Conservation (phyloP, 2,888 invertebrate genomes). For the Hymenopus coronatus region DNA sequence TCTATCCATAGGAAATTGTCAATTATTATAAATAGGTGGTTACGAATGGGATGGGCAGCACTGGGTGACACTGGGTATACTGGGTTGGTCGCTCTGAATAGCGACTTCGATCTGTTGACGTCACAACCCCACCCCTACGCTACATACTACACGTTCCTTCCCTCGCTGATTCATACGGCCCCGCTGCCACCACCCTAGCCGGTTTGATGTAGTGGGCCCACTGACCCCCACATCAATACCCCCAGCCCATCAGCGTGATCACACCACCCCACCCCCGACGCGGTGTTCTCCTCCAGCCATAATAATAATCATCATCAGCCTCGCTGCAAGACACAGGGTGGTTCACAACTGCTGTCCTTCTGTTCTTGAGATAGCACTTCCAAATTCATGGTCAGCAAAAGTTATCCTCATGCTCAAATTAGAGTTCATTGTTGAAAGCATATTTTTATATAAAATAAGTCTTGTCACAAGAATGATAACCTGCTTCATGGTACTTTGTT, state of each 20-base stretch:
- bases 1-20: not conserved
- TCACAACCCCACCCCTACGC: not conserved
- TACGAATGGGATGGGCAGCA: not conserved
- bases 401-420: too few relatives aligned
- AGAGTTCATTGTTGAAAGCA: too few relatives aligned
- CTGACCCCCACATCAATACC: constrained; percentile 15
- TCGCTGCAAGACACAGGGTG: not conserved
- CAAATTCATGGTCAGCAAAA: too few relatives aligned
- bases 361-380: not conserved
- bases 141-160: not conserved
- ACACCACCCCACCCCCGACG: not conserved
- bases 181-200: not conserved
- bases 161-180: not conserved
- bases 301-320: not conserved
- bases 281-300: not conserved
- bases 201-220: constrained; percentile 20
- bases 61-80: not conserved
- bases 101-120: not conserved
- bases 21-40: constrained; percentile 8
- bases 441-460: too few relatives aligned
- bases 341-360: not conserved
- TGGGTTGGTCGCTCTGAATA: not conserved
- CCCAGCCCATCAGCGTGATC: not conserved
- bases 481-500: too few relatives aligned
- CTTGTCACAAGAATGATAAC: too few relatives aligned